Base-by-base conservation (phyloP, 2,113 vertebrate species). In the Callocephalon fimbriatum region DNA sequence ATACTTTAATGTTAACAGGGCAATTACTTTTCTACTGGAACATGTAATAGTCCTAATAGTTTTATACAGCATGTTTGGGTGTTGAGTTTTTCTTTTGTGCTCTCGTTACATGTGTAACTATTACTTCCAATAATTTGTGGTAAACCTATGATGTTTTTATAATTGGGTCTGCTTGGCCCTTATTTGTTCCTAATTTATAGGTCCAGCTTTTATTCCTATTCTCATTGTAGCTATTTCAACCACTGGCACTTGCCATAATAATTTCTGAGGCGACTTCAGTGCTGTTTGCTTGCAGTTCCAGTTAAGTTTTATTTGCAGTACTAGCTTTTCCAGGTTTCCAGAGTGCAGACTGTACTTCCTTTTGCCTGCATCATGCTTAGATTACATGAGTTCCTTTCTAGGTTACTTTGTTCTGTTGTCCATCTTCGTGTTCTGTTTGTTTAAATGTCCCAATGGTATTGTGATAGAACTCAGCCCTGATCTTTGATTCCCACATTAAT, bases 41-140 rank as follows among this genome's bases (percentile, higher is more conserved):
- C 5, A 1, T 16, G 11, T 67, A 8, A 10, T 63, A 63, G 25
- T 54, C 18, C 19, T 45, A 26, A 32, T 8, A 15, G 5, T 45
- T 78, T 58, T 59, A 26, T 68, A 10, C 12, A 31, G 48, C 6
- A 25, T 5, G 2, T 17, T 10, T 88, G 22, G 10, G 45, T 16
- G 18, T 37, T 79, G 17, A 0, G 2, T 29, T 75, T 72, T 89
- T 62, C 29, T 68, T 83, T 37, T 0, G 0, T 51, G 19, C 7
- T 70, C 4, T 85, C 23, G 3, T 63, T 70, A 27, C 7, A 4
- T 29, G 32, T 5, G 1, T 54, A 58, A 31, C 4, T 71, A 44
- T 44, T 78, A 8, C n/a, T 66, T 54, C 4, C 59, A 62, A n/a
- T 42, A 68, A 76, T 66, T 76, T 68, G 4, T 63, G 42, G 15